Evolutionary conservation across 2,113 vertebrate species (phyloP).

Genomic region (Rhineura floridana): DNA sequence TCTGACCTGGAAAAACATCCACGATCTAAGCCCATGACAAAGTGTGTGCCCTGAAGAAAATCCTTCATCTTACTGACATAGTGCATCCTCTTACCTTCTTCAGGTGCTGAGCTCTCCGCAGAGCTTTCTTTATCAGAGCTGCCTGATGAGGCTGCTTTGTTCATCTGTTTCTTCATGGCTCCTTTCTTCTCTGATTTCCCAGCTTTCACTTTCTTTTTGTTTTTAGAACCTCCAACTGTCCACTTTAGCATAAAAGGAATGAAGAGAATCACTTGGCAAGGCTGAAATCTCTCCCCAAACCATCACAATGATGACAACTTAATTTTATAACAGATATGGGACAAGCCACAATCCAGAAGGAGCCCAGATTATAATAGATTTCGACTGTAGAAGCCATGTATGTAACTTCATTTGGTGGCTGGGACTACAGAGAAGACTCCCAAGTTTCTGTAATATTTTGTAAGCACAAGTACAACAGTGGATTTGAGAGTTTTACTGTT

Average conservation of each 20-base stretch:
- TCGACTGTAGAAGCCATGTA: neutral
- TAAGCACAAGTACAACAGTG: neutral
- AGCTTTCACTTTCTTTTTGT: slow-evolving; percentile 93
- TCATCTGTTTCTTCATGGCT: slow-evolving; percentile 86
- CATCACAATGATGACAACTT: neutral
- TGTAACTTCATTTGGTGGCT: neutral
- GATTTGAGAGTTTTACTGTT: neutral
- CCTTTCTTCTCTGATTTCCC: slow-evolving; percentile 95
- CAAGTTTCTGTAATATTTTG: neutral
- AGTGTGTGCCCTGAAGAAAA: neutral
- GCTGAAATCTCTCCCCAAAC: neutral
- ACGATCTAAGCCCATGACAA: neutral
- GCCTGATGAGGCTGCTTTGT: slow-evolving; percentile 93
- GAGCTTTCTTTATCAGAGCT: slow-evolving; percentile 97
- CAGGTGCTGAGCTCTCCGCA: slow-evolving; percentile 94
- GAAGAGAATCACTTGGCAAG: slow-evolving; percentile 27
- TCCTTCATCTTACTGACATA: neutral
- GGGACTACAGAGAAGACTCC: neutral
- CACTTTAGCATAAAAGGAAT: slow-evolving; percentile 79
- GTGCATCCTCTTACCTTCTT: slow-evolving; percentile 85
- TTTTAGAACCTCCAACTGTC: slow-evolving; percentile 97
- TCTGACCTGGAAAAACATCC: neutral
- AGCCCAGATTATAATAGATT: neutral
- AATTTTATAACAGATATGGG: neutral
- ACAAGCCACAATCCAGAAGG: neutral